Evolutionary conservation across 2,797 vertebrate species (phyloP).

Genomic region (Picus viridis): DNA sequence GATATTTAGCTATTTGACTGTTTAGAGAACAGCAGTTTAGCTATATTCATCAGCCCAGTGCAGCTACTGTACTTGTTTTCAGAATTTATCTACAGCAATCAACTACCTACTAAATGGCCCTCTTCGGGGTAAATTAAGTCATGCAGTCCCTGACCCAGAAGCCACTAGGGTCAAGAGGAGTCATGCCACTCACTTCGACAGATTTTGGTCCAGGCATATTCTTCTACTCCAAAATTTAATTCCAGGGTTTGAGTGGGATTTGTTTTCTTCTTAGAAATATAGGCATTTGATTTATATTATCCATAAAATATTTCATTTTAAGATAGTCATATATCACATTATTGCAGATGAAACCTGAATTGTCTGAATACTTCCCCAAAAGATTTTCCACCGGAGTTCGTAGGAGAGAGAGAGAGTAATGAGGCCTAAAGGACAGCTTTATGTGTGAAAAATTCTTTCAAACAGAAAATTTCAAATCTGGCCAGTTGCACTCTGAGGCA

Average conservation of each 20-base stretch:
- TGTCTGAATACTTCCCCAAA: neutral
- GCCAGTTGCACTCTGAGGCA: neutral
- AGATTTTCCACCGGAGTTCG: neutral
- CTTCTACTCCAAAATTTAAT: neutral
- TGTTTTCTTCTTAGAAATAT: neutral
- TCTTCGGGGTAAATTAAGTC: neutral
- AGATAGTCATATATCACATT: neutral
- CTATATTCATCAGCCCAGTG: constrained; percentile 32
- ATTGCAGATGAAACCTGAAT: neutral
- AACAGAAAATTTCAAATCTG: neutral
- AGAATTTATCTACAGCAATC: constrained; percentile 1
- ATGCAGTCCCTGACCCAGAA: neutral
- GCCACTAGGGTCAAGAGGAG: neutral
- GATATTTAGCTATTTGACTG: constrained; percentile 67
- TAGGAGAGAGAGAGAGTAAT: neutral
- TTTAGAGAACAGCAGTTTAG: constrained; percentile 62
- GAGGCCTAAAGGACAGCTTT: neutral
- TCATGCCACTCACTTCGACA: neutral
- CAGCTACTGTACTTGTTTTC: constrained; percentile 47
- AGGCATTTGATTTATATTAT: neutral
- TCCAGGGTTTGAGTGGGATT: neutral
- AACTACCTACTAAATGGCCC: neutral
- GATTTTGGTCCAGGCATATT: neutral
- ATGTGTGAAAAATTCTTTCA: neutral
- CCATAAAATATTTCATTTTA: neutral